phyloP scores from a whole-genome alignment of 2,888 invertebrate species.

The Andrena bucephala region DNA sequence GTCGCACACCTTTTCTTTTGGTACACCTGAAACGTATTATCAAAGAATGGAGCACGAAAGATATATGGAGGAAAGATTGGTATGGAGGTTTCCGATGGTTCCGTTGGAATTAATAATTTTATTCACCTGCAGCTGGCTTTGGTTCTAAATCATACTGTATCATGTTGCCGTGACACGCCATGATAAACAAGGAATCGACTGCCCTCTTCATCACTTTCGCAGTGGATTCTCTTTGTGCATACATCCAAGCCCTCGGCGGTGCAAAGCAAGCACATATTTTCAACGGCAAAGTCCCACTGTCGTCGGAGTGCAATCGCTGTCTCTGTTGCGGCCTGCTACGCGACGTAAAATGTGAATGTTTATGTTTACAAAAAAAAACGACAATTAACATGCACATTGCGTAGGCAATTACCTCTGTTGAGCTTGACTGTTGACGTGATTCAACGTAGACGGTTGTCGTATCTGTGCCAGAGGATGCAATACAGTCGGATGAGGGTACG shows the following conservation, averaged over 20 bases:
- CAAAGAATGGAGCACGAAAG: not conserved
- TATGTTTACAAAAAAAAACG: not conserved
- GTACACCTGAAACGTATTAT: constrained; percentile 86
- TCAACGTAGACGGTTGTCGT: constrained; percentile 88
- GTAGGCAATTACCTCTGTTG: constrained; percentile 77
- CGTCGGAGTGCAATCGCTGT: constrained; percentile 90
- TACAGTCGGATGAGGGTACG: constrained; percentile 94
- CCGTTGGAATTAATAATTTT: constrained; percentile 9
- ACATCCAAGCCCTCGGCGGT: constrained; percentile 91
- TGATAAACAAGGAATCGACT: constrained; percentile 94
- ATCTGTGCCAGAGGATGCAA: constrained; percentile 94
- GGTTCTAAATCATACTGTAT: constrained; percentile 96
- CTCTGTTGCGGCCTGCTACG: constrained; percentile 80
- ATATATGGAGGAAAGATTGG: not conserved
- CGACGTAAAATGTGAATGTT: not conserved
- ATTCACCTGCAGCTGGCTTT: constrained; percentile 87
- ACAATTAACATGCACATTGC: not conserved
- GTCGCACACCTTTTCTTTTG: constrained; percentile 94
- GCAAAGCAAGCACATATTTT: constrained; percentile 93
- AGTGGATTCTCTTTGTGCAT: constrained; percentile 82
- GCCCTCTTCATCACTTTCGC: constrained; percentile 85
- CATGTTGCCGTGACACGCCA: constrained; percentile 95
- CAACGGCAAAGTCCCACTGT: constrained; percentile 89
- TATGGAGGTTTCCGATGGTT: not conserved
- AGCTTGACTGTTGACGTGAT: constrained; percentile 79